These are phyloP conservation scores for Galbula dea DNA, from an alignment of 2,113 vertebrate genomes.

Conservation along the genomic window DNA sequence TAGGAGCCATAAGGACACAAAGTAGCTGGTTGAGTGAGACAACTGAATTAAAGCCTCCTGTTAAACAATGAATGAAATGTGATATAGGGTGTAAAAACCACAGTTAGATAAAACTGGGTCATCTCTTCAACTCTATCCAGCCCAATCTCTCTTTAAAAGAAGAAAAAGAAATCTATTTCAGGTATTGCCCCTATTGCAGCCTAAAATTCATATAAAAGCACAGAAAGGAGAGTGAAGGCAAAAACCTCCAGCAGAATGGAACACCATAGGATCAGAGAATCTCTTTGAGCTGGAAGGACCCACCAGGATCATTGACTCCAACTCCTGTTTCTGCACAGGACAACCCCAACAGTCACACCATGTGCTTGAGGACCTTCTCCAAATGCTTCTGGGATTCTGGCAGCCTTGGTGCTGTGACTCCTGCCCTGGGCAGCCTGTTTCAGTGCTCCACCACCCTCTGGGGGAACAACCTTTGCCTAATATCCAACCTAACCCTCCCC, in stretches of 20 bases:
- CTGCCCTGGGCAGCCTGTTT: too few relatives aligned
- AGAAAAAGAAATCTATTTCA: neutral
- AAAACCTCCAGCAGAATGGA: neutral
- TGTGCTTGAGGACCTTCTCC: too few relatives aligned
- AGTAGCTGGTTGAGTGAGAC: slow-evolving; percentile 52
- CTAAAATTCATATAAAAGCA: neutral
- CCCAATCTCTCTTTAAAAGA: neutral
- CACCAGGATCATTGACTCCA: too few relatives aligned
- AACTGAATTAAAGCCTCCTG: slow-evolving; percentile 52
- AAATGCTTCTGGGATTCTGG: too few relatives aligned
- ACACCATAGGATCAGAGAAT: too few relatives aligned
- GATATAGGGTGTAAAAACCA: neutral
- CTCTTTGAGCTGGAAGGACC: too few relatives aligned
- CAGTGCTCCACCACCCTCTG: too few relatives aligned
- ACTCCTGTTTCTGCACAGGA: too few relatives aligned
- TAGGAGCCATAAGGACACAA: slow-evolving; percentile 67
- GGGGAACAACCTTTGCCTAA: too few relatives aligned
- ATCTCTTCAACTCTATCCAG: neutral
- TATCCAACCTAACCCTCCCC: too few relatives aligned
- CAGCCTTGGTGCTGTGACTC: too few relatives aligned
- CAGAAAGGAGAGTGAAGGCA: neutral
- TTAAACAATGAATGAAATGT: slow-evolving; percentile 49
- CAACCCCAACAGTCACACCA: too few relatives aligned
- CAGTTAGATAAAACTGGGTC: neutral
- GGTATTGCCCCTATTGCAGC: neutral